A percentile compares a stretch with the other conserved stretches of the same genome.
These are phyloP conservation scores for Tenrec ecaudatus DNA, from an alignment of 2,113 vertebrate species.

Conservation along the genomic window DNA sequence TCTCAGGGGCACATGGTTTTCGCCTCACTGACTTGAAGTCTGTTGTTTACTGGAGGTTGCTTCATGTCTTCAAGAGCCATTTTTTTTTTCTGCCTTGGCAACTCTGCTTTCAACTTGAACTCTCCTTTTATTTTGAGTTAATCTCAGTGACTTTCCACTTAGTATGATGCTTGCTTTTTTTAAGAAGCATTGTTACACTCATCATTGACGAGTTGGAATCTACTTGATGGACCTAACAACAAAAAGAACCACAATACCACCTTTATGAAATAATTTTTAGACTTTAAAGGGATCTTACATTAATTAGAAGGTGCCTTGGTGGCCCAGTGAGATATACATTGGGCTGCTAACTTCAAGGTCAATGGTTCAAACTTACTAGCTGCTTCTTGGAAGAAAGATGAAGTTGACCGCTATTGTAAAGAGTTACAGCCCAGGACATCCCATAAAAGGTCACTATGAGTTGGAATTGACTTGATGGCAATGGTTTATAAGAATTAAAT, in stretches of 20 bases:
- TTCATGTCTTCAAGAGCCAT: slow-evolving; percentile 18
- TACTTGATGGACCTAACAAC: too few species aligned
- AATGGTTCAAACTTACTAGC: too few species aligned
- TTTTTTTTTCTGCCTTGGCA: slow-evolving; percentile 47
- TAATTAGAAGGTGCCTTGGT: too few species aligned
- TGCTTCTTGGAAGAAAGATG: too few species aligned
- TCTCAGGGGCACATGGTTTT: slow-evolving; percentile 60
- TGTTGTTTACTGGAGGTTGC: slow-evolving; percentile 41
- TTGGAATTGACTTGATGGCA: too few species aligned
- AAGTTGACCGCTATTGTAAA: too few species aligned
- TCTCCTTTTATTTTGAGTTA: slow-evolving; percentile 15
- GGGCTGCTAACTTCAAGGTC: too few species aligned
- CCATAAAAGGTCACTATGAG: too few species aligned
- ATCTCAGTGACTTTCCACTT: slow-evolving; percentile 45
- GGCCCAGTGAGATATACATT: too few species aligned
- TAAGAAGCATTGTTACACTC: not conserved
- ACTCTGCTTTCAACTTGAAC: not conserved
- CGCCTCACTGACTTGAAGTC: slow-evolving; percentile 68
- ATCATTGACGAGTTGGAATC: too few species aligned
- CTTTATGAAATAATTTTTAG: slow-evolving; percentile 3
- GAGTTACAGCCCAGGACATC: too few species aligned
- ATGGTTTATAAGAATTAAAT: too few species aligned
- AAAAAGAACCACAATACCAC: not conserved
- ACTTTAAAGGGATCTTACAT: slow-evolving; percentile 4
- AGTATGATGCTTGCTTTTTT: not conserved